Evolutionary conservation across 2,113 vertebrate species (phyloP), one percentile per base, ranked within the genome.

Genomic region (Campylorhamphus procurvoides): DNA sequence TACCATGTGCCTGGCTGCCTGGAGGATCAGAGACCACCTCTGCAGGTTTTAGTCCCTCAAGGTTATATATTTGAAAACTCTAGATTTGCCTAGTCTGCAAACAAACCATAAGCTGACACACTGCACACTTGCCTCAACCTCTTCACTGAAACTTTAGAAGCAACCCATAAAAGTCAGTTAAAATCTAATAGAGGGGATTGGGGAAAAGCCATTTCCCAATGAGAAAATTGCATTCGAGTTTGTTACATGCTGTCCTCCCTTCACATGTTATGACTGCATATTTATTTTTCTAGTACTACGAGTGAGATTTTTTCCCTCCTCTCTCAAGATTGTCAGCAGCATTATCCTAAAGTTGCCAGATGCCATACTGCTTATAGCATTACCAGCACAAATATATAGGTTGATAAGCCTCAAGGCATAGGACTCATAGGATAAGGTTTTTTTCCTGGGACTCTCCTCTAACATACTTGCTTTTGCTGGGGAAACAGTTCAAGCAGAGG

Each of bases 401-500:
- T 23, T 47, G 37, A 89, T n/a, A 80, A 92, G 42, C 56, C 49
- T 80, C 58, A 31, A 75, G 71, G 50, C 24, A 37, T 35, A 10
- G 39, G 8, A 44, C 35, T 49, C 37, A 35, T 47, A 85, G 59
- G 47, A 84, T 23, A 28, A 62, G 31, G 20, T 16, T 31, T 81
- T 37, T 83, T 95, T 90, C 47, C 67, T 24, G 35, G 3, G 6
- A 9, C 37, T 94, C 56, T 88, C 25, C 69, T 81, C 94, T 96
- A 89, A 95, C 63, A 66, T 31, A 6, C 67, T 67, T 91, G 84
- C 56, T 95, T 97, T 91, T 74, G 2, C 82, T 85, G 71, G 33
- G 83, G n/a, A 42, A 75, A 23, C 69, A 98, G 98, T 97, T 94
- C 69, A 37, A 83, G 27, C 91, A 85, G 67, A 96, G 78, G 4